Conservation (phyloP, 2,888 invertebrate species). For the Pyrrhopygopsis socrates region DNA sequence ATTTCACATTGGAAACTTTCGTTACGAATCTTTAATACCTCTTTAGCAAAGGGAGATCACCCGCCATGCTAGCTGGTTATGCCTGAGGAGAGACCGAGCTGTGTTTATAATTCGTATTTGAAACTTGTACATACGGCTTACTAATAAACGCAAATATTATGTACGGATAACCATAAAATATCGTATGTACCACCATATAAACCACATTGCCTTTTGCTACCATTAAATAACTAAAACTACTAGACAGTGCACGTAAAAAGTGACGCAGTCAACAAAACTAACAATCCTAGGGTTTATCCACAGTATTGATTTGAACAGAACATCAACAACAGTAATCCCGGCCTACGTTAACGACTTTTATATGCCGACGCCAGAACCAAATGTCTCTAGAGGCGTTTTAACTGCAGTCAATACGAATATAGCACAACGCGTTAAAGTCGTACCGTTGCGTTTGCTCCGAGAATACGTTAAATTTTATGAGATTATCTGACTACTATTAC, state of each 20-base stretch:
- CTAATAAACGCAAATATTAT: too few relatives aligned
- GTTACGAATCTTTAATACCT: too few relatives aligned
- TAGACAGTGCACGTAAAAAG: slow-evolving; percentile 71
- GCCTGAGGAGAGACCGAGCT: too few relatives aligned
- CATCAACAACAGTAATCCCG: slow-evolving; percentile 16
- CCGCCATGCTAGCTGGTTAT: too few relatives aligned
- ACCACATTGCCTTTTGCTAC: too few relatives aligned
- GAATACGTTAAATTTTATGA: neutral
- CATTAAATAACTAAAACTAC: slow-evolving; percentile 47
- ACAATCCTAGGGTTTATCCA: slow-evolving; percentile 9
- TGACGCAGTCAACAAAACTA: slow-evolving; percentile 11
- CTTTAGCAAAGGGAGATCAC: too few relatives aligned
- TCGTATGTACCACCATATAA: too few relatives aligned
- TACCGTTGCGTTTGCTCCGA: neutral
- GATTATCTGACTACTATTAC: neutral
- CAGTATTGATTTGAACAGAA: neutral
- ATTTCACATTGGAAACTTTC: too few relatives aligned
- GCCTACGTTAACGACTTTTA: slow-evolving; percentile 24
- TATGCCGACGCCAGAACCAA: slow-evolving; percentile 27
- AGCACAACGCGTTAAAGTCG: slow-evolving; percentile 8
- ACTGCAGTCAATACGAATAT: slow-evolving; percentile 22
- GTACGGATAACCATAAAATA: too few relatives aligned
- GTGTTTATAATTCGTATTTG: too few relatives aligned
- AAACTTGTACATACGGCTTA: too few relatives aligned
- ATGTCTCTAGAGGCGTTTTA: slow-evolving; percentile 33